Conservation (phyloP, 2,797 vertebrate species). For the Alcedo atthis region DNA sequence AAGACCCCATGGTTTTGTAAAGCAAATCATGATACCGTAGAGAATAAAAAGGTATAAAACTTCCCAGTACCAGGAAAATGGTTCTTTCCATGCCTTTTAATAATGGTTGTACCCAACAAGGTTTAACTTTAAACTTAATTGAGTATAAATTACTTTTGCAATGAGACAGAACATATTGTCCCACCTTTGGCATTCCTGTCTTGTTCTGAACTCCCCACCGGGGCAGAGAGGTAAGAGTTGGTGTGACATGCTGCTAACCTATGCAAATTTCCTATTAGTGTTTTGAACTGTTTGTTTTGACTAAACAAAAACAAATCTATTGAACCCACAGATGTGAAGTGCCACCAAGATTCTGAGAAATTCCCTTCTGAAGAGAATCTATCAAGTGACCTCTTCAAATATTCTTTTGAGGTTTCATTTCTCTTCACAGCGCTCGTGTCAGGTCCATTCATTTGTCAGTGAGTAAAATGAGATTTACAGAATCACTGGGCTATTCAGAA, state of each 20-base stretch:
- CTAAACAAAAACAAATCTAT: background rate
- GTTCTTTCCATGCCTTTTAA: background rate
- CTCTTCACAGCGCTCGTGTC: background rate
- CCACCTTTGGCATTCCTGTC: background rate
- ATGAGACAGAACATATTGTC: background rate
- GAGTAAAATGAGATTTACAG: background rate
- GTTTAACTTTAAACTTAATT: background rate
- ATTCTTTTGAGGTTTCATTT: background rate
- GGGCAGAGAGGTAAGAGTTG: background rate
- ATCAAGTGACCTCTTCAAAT: constrained; percentile 1
- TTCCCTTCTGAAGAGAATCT: background rate
- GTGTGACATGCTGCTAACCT: background rate
- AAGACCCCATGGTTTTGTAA: background rate
- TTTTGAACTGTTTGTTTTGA: background rate
- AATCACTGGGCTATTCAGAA: background rate
- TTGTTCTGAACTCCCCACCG: background rate
- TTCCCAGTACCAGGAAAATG: background rate
- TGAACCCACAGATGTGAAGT: background rate
- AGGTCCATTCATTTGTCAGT: background rate
- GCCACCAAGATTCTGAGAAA: background rate
- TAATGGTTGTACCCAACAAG: background rate
- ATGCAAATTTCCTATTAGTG: background rate
- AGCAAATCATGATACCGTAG: accelerated
- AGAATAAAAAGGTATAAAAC: background rate
- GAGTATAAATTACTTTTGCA: background rate